Conservation (phyloP, 23 tunicate genomes). For the Ascidia mentula region DNA sequence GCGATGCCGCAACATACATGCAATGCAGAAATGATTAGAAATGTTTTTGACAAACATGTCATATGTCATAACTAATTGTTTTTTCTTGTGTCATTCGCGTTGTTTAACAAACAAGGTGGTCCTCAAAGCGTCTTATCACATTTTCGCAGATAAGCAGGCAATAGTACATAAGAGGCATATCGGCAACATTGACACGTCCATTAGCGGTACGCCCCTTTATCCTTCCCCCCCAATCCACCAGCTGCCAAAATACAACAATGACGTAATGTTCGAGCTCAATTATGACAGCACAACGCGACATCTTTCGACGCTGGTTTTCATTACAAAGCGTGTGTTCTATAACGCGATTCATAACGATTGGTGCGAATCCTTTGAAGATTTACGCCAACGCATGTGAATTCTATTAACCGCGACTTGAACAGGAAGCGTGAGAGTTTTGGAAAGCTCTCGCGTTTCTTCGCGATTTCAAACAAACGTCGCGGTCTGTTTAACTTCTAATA, state of each 20-base stretch:
- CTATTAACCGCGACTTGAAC: neutral
- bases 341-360: conserved; percentile 6
- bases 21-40: too few species aligned
- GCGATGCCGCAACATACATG: too few species aligned
- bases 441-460: neutral
- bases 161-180: too few species aligned
- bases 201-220: too few species aligned
- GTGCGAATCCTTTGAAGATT: neutral
- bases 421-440: neutral
- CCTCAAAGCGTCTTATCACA: too few species aligned
- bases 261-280: neutral
- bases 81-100: too few species aligned
- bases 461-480: neutral
- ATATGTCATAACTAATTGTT: too few species aligned
- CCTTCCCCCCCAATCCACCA: neutral
- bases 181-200: too few species aligned
- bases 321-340: conserved; percentile 2
- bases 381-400: neutral
- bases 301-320: neutral
- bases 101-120: too few species aligned
- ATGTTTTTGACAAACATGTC: too few species aligned
- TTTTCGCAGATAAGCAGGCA: too few species aligned
- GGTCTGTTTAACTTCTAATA: conserved; percentile 8
- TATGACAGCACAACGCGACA: neutral
- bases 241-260: neutral